Percentiles rank a stretch among this genome's conserved stretches.
Evolutionary conservation across 2,888 invertebrate genomes (phyloP).

Genomic region (Megamerina dolium): DNA sequence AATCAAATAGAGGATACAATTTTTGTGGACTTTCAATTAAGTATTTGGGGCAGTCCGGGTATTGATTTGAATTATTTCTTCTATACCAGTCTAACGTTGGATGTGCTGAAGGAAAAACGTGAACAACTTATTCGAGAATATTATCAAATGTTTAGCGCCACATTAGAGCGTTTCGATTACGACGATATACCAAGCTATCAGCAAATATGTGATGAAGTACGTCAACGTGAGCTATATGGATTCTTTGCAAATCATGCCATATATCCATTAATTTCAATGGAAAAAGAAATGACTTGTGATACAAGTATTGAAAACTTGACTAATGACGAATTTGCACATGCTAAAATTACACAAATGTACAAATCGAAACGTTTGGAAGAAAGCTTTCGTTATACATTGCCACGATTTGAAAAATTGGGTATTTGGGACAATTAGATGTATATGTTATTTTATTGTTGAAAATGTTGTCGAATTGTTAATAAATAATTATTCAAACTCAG

Average conservation of each 20-base stretch:
- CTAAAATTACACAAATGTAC: constrained; percentile 32
- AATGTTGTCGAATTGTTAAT: too few relatives aligned
- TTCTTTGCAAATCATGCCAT: constrained; percentile 37
- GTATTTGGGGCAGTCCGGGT: constrained; percentile 42
- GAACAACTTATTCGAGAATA: constrained; percentile 35
- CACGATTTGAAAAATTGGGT: constrained; percentile 36
- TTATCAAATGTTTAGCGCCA: constrained; percentile 28
- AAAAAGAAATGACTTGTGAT: constrained; percentile 31
- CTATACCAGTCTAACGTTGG: constrained; percentile 35
- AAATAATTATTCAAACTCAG: too few relatives aligned
- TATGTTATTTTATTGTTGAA: too few relatives aligned
- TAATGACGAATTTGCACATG: constrained; percentile 27
- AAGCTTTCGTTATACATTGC: constrained; percentile 33
- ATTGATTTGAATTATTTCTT: constrained; percentile 47
- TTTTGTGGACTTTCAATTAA: constrained; percentile 43
- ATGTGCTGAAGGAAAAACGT: constrained; percentile 33
- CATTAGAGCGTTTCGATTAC: constrained; percentile 25
- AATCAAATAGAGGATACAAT: constrained; percentile 23
- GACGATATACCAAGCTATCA: constrained; percentile 31
- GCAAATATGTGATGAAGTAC: constrained; percentile 32
- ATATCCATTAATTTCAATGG: constrained; percentile 35
- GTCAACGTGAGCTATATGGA: constrained; percentile 31
- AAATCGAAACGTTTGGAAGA: constrained; percentile 31
- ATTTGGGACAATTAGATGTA: too few relatives aligned
- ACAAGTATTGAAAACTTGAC: constrained; percentile 34